Evolutionary conservation across 2,113 vertebrate species (phyloP), one percentile per base, ranked within the genome.

Genomic region (Lota lota): DNA sequence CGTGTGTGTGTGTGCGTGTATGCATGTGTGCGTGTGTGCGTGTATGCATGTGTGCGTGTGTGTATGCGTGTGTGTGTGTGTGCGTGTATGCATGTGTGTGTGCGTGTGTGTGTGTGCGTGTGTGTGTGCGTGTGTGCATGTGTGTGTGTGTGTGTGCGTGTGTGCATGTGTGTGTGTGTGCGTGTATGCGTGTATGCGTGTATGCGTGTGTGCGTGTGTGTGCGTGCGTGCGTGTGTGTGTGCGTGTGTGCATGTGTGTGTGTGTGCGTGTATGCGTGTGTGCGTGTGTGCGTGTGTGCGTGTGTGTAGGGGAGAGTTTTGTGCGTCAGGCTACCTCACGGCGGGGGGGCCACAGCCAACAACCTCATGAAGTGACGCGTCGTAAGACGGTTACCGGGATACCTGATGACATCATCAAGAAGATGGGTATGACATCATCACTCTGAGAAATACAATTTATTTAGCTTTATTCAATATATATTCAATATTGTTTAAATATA

Each of bases 311-410:
- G 80, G 94, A 96, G 92, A 96, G 93, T 91, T 99, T 99, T 84
- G 96, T 99, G 89, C 95, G 95, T 74, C 97, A 99, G 79, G 97
- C 97, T 87, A 96, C 93, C 92, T 93, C 97, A 84, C 93, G 95
- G 80, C 94, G 93, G 87, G 94, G 91, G 74, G 82, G 91, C 68
- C 86, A 94, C 82, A 89, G 93, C 89, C 92, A 93, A 79, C 93
- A 92, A 79, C 91, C 94, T 76, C 94, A 94, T 78, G 95, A 94
- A 91, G 92, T 95, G 87, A 95, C 88, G 91, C 94, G 94, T 89
- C 92, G 94, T 92, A 94, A 93, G 90, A 95, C 95, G 70, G 94
- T 95, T 81, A 91, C 94, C 79, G 95, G 93, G 67, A 83, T 95
- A 73, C 93, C 93, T 79, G 92, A 95, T 84, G 93, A 88, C 88